Percentiles rank a stretch among this genome's conserved stretches.
These are phyloP conservation scores for Erpornis zantholeuca DNA, from an alignment of 2,113 vertebrate species.

Conservation along the genomic window DNA sequence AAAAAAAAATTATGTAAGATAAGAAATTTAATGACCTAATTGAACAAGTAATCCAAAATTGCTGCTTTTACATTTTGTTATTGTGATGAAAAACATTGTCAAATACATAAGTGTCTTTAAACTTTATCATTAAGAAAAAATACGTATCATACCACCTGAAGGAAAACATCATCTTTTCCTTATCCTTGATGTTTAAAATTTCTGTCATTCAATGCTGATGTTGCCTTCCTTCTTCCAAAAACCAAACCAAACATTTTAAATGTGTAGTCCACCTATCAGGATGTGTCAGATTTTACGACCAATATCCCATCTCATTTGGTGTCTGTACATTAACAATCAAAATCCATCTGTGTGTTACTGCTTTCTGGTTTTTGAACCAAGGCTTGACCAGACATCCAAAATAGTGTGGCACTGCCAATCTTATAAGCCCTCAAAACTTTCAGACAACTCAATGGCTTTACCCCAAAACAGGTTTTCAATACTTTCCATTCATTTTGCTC, in stretches of 20 bases:
- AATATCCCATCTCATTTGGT: neutral
- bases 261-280: neutral
- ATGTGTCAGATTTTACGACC: neutral
- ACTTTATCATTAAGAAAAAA: neutral
- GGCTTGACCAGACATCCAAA: neutral
- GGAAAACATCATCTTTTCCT: neutral
- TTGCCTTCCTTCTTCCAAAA: neutral
- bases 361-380: neutral
- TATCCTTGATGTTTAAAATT: neutral
- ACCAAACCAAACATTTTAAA: neutral
- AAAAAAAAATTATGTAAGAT: neutral
- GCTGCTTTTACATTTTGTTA: neutral
- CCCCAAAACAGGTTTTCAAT: neutral
- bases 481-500: neutral
- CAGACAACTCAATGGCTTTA: neutral
- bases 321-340: neutral
- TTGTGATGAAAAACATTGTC: neutral
- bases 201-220: neutral
- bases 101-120: neutral
- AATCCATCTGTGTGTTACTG: neutral
- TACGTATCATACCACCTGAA: neutral
- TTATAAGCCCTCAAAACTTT: neutral
- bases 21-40: neutral
- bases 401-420: neutral
- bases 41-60: neutral